These are phyloP conservation scores for Monomorium pharaonis DNA, from an alignment of 1,140 invertebrate genomes.

Conservation along the genomic window DNA sequence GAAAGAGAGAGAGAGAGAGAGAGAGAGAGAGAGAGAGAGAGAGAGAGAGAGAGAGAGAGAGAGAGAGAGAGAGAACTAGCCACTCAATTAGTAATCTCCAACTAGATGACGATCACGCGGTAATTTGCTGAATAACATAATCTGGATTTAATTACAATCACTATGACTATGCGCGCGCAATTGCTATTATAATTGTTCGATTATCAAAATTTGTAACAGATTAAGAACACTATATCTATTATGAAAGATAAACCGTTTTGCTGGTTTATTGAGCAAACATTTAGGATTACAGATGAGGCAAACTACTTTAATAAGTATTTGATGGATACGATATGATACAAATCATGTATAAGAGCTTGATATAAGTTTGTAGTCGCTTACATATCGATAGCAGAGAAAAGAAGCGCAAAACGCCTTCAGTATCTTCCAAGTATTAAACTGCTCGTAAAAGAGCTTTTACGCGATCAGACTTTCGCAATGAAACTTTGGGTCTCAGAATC, in stretches of 20 bases:
- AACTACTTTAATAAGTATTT: conserved; percentile 31
- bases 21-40: too few relatives aligned
- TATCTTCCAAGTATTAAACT: conserved; percentile 56
- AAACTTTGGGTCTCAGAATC: conserved; percentile 60
- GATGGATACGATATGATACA: neutral
- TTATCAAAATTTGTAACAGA: neutral
- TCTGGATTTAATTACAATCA: conserved; percentile 9
- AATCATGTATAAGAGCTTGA: conserved; percentile 13
- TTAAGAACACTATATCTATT: neutral
- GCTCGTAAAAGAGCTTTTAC: conserved; percentile 69
- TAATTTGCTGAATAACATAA: neutral
- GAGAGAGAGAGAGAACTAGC: neutral
- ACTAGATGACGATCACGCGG: neutral
- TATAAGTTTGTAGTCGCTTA: conserved; percentile 25
- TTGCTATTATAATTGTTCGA: neutral
- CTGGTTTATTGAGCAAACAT: neutral
- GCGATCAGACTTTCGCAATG: conserved; percentile 67
- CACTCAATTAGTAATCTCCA: neutral
- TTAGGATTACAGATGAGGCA: neutral
- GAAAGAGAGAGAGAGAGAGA: too few relatives aligned
- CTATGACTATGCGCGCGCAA: neutral
- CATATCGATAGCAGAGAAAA: conserved; percentile 14
- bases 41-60: too few relatives aligned
- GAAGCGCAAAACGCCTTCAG: conserved; percentile 22
- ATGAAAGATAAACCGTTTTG: neutral